phyloP scores from a whole-genome alignment of 2,113 vertebrate species.

The Cinclus mexicanus region DNA sequence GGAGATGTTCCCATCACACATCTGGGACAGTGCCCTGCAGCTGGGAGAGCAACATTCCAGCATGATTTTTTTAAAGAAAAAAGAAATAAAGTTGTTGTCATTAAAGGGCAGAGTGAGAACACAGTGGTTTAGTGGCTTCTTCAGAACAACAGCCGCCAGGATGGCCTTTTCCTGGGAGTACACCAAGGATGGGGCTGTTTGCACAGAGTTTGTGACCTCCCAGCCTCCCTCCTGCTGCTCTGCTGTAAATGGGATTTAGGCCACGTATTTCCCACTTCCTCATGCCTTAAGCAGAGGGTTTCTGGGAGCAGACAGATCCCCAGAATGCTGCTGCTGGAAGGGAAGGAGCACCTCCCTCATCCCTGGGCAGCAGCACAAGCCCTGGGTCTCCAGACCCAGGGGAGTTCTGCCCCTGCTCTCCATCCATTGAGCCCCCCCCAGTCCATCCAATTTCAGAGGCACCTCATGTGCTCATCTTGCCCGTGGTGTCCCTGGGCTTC shows the following conservation, averaged over 20 bases:
- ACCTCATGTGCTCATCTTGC: not conserved
- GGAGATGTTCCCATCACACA: not conserved
- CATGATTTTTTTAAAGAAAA: accelerated
- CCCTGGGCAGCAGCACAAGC: not conserved
- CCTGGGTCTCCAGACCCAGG: not conserved
- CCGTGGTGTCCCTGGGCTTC: not conserved
- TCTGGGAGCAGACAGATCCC: not conserved
- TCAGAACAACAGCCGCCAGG: not conserved
- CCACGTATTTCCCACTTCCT: not conserved
- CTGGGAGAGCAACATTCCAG: not conserved
- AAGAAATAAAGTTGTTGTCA: not conserved
- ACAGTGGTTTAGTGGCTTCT: not conserved
- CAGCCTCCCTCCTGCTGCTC: not conserved
- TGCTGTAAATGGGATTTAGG: not conserved
- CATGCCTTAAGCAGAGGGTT: not conserved
- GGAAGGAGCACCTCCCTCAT: not conserved
- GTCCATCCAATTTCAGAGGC: accelerated
- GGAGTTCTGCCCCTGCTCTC: accelerated
- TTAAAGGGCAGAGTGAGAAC: not conserved
- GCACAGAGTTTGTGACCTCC: not conserved
- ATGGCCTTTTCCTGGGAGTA: not conserved
- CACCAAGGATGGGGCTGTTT: not conserved
- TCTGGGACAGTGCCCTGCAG: not conserved
- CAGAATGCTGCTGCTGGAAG: not conserved
- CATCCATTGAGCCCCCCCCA: not conserved